Base-by-base conservation (phyloP, 2,888 invertebrate species). In the Agonopterix alstromeriana region DNA sequence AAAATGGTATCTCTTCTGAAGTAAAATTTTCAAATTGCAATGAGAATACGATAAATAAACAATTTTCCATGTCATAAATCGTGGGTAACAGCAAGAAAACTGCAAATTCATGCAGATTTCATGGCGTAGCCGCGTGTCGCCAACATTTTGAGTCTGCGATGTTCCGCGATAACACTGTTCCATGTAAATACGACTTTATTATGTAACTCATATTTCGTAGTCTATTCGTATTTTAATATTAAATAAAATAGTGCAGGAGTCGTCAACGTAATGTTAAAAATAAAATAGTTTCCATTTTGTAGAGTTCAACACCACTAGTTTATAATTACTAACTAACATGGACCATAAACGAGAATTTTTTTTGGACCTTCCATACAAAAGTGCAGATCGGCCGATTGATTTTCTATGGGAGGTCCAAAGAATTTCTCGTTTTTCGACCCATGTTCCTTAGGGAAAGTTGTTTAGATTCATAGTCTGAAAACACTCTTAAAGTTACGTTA, bases 91-190 rank as follows among this genome's bases (percentile, higher is more conserved):
- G 74, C 77, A 80, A 77, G 79, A 76, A 77, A 82, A 84, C 79
- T 82, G 81, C 78, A 82, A 81, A 82, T 82, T 75, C 77, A 84
- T 84, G 82, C 78, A 82, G 78, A 82, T 82, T 80, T 81, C 70
- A 72, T 70, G 63, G 71, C 71, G 61, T 57, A 56, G 65, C 72
- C 66, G 72, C 67, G 72, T 72, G 72, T 70, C 75, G 73, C 67
- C 69, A 54, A 57, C 62, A 60, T 62, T 63, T 58, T 51, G 52
- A 60, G 59, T 60, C 65, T 58, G 62, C 73, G 67, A 67, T 65
- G 68, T 17, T 58, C 62, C 60, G 49, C 54, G 67, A 69, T 71
- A 67, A 68, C 63, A 60, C 59, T 58, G 54, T 60, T 55, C 60
- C 56, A 60, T 67, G 70, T 74, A 72, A 71, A 74, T 76, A 67